phyloP scores from a whole-genome alignment of 1,140 invertebrate genomes.

The Hylaeus anthracinus region DNA sequence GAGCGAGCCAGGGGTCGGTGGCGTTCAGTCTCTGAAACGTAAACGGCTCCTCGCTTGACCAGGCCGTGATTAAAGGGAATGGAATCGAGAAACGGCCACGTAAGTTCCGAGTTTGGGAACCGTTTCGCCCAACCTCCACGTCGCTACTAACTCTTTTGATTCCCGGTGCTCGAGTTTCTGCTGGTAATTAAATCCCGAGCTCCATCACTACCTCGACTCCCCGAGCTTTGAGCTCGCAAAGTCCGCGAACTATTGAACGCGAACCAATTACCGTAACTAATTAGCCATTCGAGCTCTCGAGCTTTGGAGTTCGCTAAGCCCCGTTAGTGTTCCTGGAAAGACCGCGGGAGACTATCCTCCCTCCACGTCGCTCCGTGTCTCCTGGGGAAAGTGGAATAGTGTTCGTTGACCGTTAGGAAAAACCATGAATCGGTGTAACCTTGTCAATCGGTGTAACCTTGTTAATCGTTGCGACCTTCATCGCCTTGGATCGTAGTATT shows the following conservation, averaged over 20 bases:
- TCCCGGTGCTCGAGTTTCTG: conserved; percentile 43
- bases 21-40: conserved; percentile 19
- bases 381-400: neutral
- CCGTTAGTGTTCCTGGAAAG: conserved; percentile 22
- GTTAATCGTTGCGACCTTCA: conserved; percentile 4
- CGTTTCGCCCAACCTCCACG: neutral
- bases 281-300: conserved; percentile 62
- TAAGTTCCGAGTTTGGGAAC: conserved; percentile 41
- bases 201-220: conserved; percentile 43
- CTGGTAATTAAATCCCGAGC: conserved; percentile 61
- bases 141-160: conserved; percentile 42
- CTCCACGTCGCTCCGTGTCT: neutral
- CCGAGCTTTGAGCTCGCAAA: conserved; percentile 61
- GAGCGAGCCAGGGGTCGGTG: neutral
- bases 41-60: conserved; percentile 37
- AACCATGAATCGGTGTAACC: conserved; percentile 22
- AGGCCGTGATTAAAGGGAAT: conserved; percentile 38
- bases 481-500: neutral
- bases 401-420: neutral
- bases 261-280: conserved; percentile 68
- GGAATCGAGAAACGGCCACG: conserved; percentile 36
- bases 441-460: conserved; percentile 19
- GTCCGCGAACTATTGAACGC: conserved; percentile 65
- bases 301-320: conserved; percentile 56
- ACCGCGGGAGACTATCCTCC: neutral